Conservation (phyloP, 2,797 vertebrate genomes). For the Oryzias sinensis region DNA sequence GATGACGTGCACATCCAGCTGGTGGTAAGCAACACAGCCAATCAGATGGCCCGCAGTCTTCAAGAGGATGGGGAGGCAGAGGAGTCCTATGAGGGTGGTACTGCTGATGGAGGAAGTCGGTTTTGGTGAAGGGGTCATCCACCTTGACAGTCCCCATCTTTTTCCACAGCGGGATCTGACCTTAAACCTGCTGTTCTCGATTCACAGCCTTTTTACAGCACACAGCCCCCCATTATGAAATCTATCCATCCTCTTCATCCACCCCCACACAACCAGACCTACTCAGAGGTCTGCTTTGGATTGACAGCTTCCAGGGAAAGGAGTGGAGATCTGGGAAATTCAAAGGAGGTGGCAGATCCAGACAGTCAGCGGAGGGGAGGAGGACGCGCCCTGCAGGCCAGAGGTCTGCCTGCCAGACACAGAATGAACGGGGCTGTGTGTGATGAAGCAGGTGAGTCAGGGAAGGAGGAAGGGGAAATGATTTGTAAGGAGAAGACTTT, state of each 20-base stretch:
- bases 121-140: slow-evolving; percentile 38
- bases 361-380: slow-evolving; percentile 36
- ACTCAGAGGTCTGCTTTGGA: slow-evolving; percentile 46
- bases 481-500: slow-evolving; percentile 1
- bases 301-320: slow-evolving; percentile 59
- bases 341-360: slow-evolving; percentile 53
- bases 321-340: slow-evolving; percentile 34
- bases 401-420: slow-evolving; percentile 60
- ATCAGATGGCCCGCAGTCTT: slow-evolving; percentile 27
- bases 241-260: slow-evolving; percentile 18
- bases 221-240: slow-evolving; percentile 43
- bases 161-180: slow-evolving; percentile 47
- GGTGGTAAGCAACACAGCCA: slow-evolving; percentile 43
- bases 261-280: slow-evolving; percentile 1
- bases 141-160: slow-evolving; percentile 47
- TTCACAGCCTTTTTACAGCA: slow-evolving; percentile 43
- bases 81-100: slow-evolving; percentile 4
- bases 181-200: slow-evolving; percentile 56
- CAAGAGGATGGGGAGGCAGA: slow-evolving; percentile 7
- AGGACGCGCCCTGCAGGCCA: slow-evolving; percentile 52
- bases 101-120: slow-evolving; percentile 45
- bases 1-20: slow-evolving; percentile 33
- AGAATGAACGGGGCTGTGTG: slow-evolving; percentile 46
- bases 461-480: neutral
- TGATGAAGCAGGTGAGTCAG: slow-evolving; percentile 6